Evolutionary conservation across 2,113 vertebrate genomes (phyloP).

Genomic region (Rallus limicola): DNA sequence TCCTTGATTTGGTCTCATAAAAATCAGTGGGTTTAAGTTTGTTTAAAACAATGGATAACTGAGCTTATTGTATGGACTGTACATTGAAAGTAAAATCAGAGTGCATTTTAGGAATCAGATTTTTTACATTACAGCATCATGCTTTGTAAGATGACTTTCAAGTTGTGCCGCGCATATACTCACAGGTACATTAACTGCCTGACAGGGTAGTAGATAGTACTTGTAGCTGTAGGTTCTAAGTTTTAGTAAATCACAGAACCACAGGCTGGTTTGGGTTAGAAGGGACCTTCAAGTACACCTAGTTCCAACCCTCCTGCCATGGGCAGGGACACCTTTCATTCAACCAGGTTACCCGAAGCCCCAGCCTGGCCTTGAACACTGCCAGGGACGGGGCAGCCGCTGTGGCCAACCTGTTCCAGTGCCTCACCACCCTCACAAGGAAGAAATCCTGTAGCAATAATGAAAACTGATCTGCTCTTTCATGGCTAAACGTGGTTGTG

Average conservation of each 20-base stretch:
- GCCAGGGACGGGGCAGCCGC: too few relatives aligned
- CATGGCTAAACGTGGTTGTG: constrained; percentile 14
- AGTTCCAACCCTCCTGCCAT: too few relatives aligned
- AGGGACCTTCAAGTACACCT: too few relatives aligned
- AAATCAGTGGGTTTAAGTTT: background rate
- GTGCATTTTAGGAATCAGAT: background rate
- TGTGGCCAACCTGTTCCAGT: too few relatives aligned
- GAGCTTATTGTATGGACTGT: background rate
- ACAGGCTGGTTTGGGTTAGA: too few relatives aligned
- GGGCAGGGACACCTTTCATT: too few relatives aligned
- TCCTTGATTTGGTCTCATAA: background rate
- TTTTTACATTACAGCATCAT: background rate
- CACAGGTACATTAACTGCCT: background rate
- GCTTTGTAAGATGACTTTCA: background rate
- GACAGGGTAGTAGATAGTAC: background rate
- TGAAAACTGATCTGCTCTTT: constrained; percentile 43
- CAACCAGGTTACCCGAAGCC: too few relatives aligned
- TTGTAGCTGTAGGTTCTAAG: background rate
- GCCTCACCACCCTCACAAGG: too few relatives aligned
- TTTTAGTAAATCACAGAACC: constrained; percentile 15
- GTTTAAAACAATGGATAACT: constrained; percentile 3
- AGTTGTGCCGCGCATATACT: background rate
- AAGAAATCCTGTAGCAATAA: background rate
- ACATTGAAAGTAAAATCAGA: background rate
- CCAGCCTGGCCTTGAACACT: too few relatives aligned